Evolutionary conservation across 53 echinoderm and acorn worm genomes (phyloP), one percentile per base, ranked within the genome.

Genomic region (Paracentrotus lividus): DNA sequence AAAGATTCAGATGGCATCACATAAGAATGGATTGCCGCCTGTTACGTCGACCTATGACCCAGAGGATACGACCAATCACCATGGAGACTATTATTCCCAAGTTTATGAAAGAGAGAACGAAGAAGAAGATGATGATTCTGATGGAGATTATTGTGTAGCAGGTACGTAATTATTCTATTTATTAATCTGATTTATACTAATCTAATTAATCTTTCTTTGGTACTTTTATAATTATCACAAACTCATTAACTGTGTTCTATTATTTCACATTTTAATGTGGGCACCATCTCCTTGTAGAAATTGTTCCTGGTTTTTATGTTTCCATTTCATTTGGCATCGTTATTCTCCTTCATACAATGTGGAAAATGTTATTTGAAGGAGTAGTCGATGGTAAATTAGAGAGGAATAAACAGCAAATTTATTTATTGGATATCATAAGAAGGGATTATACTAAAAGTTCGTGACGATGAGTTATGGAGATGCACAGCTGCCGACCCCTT

Each of bases 81-180:
- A 26, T 27, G 59, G 92, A 0, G 58, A 36, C 23, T 92, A 92
- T 38, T 91, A 91, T 59, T 92, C 92, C 2, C 42, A 92, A 34
- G 92, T 92, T 27, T 92, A 92, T 21, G 92, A 92, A 77, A 78
- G 92, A 57, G n/a, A n/a, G n/a, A n/a, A n/a, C n/a, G 92, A 92
- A 3, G 58, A 16, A 2, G 92, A 92, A 9, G 92, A 59, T 20
- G 57, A 78, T 1, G 92, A 92, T 51, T 92, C 92, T 29, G 92
- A 92, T 59, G 81, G 81, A 38, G 92, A 92, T 24, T 92, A 92
- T 40, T 92, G 92, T 57, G 81, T 92, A 26, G 92, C 92, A 78
- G 92, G 92, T 92, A 38, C 5, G 40, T 64, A 20, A 16, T 55
- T 10, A 55, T 4, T 55, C 55, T 7, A n/a, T n/a, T n/a, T n/a